phyloP scores from a whole-genome alignment of 2,113 vertebrate species.

The Serilophus lunatus region DNA sequence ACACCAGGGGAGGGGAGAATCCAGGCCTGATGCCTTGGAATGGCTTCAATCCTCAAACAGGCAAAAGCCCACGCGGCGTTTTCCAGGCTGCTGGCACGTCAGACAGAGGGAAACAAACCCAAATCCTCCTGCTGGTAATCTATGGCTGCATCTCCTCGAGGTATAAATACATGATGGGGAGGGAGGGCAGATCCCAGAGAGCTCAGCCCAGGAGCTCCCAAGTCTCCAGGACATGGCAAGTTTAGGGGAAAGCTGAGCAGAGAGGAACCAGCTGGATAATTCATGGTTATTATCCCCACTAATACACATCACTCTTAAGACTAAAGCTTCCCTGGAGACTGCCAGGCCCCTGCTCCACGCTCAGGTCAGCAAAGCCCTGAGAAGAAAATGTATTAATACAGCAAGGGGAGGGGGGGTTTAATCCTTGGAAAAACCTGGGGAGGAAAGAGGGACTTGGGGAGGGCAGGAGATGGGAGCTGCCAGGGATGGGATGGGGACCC shows the following conservation, averaged over 20 bases:
- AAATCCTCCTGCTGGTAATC: neutral
- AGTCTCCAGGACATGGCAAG: neutral
- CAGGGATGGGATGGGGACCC: too few relatives aligned
- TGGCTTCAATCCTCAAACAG: neutral
- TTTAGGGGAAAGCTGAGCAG: neutral
- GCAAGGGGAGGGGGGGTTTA: neutral
- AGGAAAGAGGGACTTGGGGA: neutral
- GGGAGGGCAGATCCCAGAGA: neutral
- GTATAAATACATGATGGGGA: neutral
- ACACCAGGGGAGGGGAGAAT: neutral
- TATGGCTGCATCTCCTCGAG: neutral
- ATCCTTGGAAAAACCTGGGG: neutral
- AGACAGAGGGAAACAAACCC: neutral
- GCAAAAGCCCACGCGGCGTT: neutral
- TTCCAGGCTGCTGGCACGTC: neutral
- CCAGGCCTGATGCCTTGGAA: neutral
- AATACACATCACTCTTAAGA: neutral
- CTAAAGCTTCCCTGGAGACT: neutral
- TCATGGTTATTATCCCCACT: neutral
- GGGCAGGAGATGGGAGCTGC: neutral
- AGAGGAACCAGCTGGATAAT: neutral
- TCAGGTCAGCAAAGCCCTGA: neutral
- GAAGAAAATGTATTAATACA: neutral
- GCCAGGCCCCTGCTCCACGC: neutral
- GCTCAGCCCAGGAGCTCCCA: neutral